These are phyloP conservation scores for Nematolebias whitei DNA, from an alignment of 2,113 vertebrate genomes.

Conservation along the genomic window DNA sequence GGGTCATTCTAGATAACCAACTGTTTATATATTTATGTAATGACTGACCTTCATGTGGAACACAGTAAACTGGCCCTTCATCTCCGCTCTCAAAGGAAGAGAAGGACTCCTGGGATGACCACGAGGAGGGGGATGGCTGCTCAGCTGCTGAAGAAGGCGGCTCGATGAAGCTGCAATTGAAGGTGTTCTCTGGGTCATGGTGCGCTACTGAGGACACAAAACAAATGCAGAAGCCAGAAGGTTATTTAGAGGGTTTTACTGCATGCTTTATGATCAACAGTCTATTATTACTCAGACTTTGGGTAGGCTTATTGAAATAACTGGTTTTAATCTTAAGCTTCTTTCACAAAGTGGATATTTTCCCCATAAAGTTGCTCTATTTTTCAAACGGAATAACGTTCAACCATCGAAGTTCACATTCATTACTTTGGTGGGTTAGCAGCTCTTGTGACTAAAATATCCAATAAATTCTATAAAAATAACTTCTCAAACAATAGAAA, in stretches of 20 bases:
- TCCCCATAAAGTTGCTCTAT: neutral
- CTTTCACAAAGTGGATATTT: constrained; percentile 21
- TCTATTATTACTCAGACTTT: constrained; percentile 50
- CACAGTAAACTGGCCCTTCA: constrained; percentile 93
- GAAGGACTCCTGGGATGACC: constrained; percentile 96
- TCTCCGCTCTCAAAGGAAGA: constrained; percentile 96
- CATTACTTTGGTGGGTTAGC: neutral
- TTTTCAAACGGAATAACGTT: neutral
- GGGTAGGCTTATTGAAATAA: constrained; percentile 11
- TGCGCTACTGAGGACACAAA: constrained; percentile 87
- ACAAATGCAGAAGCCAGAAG: constrained; percentile 65
- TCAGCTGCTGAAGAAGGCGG: constrained; percentile 89
- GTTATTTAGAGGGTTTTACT: constrained; percentile 61
- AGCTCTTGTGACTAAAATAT: neutral
- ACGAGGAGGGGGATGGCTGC: constrained; percentile 92
- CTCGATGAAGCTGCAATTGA: constrained; percentile 98
- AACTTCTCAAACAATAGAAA: neutral
- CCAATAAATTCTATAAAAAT: neutral
- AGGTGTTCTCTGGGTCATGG: constrained; percentile 93
- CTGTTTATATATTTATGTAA: constrained; percentile 38
- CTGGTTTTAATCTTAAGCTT: constrained; percentile 35
- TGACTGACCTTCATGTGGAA: constrained; percentile 92
- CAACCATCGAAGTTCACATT: neutral
- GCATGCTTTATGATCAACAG: constrained; percentile 71
- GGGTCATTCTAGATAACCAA: constrained; percentile 41